Base-by-base conservation (phyloP, 2,797 vertebrate species). In the Typhlichthys subterraneus region DNA sequence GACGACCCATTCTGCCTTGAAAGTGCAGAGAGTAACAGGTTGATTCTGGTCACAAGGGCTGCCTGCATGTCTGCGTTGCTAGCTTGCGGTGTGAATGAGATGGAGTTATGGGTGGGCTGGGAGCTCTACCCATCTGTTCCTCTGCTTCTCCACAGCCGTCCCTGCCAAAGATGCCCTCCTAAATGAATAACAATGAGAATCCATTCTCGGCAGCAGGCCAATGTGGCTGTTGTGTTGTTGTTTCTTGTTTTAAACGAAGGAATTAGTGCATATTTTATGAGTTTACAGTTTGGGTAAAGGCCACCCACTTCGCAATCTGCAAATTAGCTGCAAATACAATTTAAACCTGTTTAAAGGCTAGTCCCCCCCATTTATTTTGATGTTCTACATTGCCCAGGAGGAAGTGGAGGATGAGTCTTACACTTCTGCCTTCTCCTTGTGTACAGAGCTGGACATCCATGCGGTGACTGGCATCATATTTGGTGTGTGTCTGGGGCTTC, bases 401-500 rank as follows among this genome's bases (percentile, higher is more conserved):
- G 2, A 49, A 13, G 6, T 49, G 12, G 13, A 49, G 13, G 48
- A 5, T 11, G 61, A 11, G 1, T 52, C 10, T 66, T 68, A 12
- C 14, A 2, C 79, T 74, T 65, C 12, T n/a, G n/a, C 19, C n/a
- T 47, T 15, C 45, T 29, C 47, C 38, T 51, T 38, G 13, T 63
- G 58, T 38, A 69, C 79, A 98, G 97, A 97, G 72, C 69, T 99
- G 93, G 95, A 98, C 62, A 87, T 98, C 78, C 95, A 97, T 77
- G 96, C 96, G 0, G 95, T 98, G 78, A 99, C 95, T 0, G 97
- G 97, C 69, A 97, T 99, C 91, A 96, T 98, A 1, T 95, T 98
- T 14, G 97, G 97, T 0, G 96, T 98, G 72, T 98, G 96, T 81
- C 90, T 99, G 69, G 96, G 96, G 51, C 93, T 99, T 46, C 92